Base-by-base conservation (phyloP, 2,888 invertebrate genomes). In the Cylloceria caligata region DNA sequence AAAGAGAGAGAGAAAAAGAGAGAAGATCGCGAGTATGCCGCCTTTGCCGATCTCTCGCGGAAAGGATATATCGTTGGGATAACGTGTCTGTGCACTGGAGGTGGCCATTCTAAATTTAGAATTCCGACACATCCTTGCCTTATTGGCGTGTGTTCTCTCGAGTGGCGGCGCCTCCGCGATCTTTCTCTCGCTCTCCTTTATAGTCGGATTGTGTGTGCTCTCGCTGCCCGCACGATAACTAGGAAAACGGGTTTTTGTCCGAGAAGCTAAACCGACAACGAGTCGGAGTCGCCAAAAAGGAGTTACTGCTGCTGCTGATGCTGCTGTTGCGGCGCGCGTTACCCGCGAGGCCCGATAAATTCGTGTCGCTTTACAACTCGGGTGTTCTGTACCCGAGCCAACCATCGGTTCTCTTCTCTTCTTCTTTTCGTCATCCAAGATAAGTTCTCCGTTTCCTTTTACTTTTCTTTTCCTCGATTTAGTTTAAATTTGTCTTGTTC, bases 101-200 rank as follows among this genome's bases (percentile, higher is more conserved):
- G 75, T 80, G 71, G 67, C 71, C 69, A 39, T 71, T 80, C 71
- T 76, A 75, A 76, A 76, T 76, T 76, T 80, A 80, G 65, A 80
- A 75, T 65, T 45, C 27, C 78, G 69, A 71, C 78, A 67, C 72
- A 78, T 78, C 72, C 72, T 77, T 77, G 71, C 77, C 77, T 78
- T 72, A 78, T 78, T 78, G 72, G 78, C 45, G 71, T 72, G 34
- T 67, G 42, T 72, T 65, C 72, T 65, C 57, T 42, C 24, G 55
- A 52, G 36, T 5, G 9, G 47, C 74, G 64, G 52, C 74, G 55
- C 65, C 74, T 64, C 55, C 74, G 74, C 55, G 27, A 30, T 74
- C 65, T 74, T 65, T 55, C 65, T 42, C 74, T 27, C 49, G 49
- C n/a, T 47, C 49, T 64, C 49, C 36, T 64, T 45, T 65, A 47